A percentile compares a stretch with the other conserved stretches of the same genome.
Conservation (phyloP, 2,797 vertebrate genomes). For the Sebastes iracundus region DNA sequence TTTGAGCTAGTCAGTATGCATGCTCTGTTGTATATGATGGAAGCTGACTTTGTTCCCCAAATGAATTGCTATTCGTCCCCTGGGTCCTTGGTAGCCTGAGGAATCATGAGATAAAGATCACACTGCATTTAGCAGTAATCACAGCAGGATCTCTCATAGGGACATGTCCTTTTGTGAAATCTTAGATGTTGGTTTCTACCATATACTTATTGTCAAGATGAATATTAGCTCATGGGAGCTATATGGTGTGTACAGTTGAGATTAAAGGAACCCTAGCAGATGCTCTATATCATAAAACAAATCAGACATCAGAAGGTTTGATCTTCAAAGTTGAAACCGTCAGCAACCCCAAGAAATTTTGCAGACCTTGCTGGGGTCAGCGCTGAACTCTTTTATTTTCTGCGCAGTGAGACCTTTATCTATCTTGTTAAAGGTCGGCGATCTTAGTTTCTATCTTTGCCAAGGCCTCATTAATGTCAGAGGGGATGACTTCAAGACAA, state of each 20-base stretch:
- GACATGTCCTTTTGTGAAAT: constrained; percentile 15
- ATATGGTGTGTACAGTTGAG: neutral
- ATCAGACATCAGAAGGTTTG: constrained; percentile 3
- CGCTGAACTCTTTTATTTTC: constrained; percentile 12
- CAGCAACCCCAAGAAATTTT: neutral
- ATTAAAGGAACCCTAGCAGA: constrained; percentile 16
- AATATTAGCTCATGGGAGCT: constrained; percentile 7
- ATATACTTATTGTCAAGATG: constrained; percentile 21
- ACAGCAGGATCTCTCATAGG: constrained; percentile 40
- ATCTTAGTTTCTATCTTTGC: constrained; percentile 9
- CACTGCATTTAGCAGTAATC: constrained; percentile 32
- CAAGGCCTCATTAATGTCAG: constrained; percentile 60
- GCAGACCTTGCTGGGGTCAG: constrained; percentile 8
- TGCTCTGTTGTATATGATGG: neutral
- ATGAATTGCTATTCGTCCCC: constrained; percentile 44
- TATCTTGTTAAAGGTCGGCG: constrained; percentile 21
- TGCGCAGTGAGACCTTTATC: constrained; percentile 7
- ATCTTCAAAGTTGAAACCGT: constrained; percentile 25
- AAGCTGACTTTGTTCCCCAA: constrained; percentile 50
- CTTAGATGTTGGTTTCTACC: constrained; percentile 27
- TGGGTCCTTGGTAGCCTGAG: constrained; percentile 42
- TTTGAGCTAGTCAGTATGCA: constrained; percentile 6
- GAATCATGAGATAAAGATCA: constrained; percentile 50
- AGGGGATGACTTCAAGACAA: constrained; percentile 64
- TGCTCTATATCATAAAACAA: constrained; percentile 10